Evolutionary conservation across 2,888 invertebrate genomes (phyloP).

Genomic region (Rhynchonema sp.): DNA sequence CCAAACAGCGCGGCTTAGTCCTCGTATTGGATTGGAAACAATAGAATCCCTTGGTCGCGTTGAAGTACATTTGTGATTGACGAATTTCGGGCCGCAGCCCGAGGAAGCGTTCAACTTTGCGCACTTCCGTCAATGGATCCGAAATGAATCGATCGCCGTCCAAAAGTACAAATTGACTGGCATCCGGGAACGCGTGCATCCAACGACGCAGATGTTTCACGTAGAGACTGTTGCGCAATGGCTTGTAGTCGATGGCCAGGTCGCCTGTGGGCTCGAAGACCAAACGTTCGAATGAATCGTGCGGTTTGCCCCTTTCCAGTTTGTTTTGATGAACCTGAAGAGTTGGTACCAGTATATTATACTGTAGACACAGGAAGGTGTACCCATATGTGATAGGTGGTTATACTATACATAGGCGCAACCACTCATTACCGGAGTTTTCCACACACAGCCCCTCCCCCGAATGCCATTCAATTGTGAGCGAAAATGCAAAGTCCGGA

Average conservation of each 20-base stretch:
- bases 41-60: conserved; percentile 86
- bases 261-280: conserved; percentile 31
- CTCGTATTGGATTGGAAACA: conserved; percentile 37
- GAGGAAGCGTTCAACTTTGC: conserved; percentile 66
- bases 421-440: too few relatives aligned
- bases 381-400: too few relatives aligned
- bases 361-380: too few relatives aligned
- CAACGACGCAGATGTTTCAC: conserved; percentile 70
- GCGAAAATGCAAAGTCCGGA: too few relatives aligned
- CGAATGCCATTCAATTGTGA: too few relatives aligned
- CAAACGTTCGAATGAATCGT: conserved; percentile 30
- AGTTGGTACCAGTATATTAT: too few relatives aligned
- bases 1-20: conserved; percentile 15
- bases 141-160: conserved; percentile 78
- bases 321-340: conserved; percentile 23
- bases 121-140: conserved; percentile 66
- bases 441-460: too few relatives aligned
- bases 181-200: conserved; percentile 76
- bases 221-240: conserved; percentile 56
- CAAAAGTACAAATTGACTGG: conserved; percentile 65
- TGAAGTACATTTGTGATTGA: conserved; percentile 79
- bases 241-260: conserved; percentile 27
- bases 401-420: too few relatives aligned
- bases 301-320: conserved; percentile 19
- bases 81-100: conserved; percentile 50